These are phyloP conservation scores for Tinea semifulvella DNA, from an alignment of 2,888 invertebrate species.

Conservation along the genomic window DNA sequence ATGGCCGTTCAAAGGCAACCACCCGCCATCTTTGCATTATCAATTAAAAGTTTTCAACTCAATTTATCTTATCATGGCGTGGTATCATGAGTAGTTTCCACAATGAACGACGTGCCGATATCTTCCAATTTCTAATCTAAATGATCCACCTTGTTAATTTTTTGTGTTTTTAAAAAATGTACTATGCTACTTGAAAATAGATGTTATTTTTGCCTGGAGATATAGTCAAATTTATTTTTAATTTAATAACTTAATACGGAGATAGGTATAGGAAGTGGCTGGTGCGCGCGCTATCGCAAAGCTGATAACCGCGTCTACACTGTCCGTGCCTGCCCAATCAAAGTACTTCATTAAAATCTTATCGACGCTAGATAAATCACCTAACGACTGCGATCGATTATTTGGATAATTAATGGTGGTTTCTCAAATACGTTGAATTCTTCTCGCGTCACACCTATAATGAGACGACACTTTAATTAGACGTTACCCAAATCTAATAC, in stretches of 20 bases:
- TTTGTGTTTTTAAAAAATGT: conserved; percentile 25
- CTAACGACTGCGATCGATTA: conserved; percentile 63
- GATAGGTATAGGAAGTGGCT: conserved; percentile 56
- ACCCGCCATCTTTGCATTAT: conserved; percentile 45
- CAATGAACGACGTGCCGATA: conserved; percentile 65
- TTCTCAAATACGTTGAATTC: conserved; percentile 56
- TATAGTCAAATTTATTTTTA: conserved; percentile 42
- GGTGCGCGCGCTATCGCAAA: conserved; percentile 50
- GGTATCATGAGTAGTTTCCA: conserved; percentile 62
- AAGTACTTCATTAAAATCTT: conserved; percentile 68
- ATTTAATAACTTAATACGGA: conserved; percentile 63
- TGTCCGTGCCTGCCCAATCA: conserved; percentile 61
- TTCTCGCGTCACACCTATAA: conserved; percentile 33
- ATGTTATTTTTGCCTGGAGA: conserved; percentile 29
- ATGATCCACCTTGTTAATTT: conserved; percentile 63
- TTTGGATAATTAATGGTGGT: conserved; percentile 62
- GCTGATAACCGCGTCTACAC: conserved; percentile 49
- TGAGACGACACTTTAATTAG: no score
- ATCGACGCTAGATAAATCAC: conserved; percentile 66
- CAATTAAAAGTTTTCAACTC: conserved; percentile 52
- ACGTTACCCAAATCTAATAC: no score
- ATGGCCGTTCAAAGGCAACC: conserved; percentile 23
- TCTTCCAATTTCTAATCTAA: conserved; percentile 63
- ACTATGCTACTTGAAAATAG: conserved; percentile 27
- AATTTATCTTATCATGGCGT: conserved; percentile 60